Evolutionary conservation across 2,113 vertebrate genomes (phyloP).

Genomic region (Oceanites oceanicus): DNA sequence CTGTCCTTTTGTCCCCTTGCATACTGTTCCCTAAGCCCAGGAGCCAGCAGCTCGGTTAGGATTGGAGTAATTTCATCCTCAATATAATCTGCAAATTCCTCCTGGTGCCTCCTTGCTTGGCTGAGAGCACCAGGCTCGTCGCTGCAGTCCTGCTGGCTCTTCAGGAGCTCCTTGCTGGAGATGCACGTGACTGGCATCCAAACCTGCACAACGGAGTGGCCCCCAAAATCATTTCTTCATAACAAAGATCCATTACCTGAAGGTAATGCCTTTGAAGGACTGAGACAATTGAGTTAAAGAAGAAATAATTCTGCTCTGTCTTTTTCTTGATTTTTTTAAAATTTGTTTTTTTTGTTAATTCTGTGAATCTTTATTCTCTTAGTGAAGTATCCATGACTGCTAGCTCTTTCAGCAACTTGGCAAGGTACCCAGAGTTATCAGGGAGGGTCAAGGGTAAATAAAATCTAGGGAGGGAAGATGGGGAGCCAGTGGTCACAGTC

Average conservation of each 20-base stretch:
- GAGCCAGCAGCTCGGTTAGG: neutral
- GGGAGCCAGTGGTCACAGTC: neutral
- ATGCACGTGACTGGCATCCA: neutral
- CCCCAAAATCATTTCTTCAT: neutral
- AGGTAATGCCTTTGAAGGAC: neutral
- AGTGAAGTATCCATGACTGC: neutral
- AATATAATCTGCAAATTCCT: neutral
- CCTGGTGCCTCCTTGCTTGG: neutral
- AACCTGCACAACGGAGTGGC: neutral
- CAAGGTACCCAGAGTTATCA: neutral
- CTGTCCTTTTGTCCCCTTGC: neutral
- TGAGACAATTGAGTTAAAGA: neutral
- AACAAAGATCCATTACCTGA: neutral
- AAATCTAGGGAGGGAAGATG: neutral
- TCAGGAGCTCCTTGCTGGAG: neutral
- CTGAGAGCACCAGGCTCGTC: neutral
- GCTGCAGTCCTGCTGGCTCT: fast-evolving
- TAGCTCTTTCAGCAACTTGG: neutral
- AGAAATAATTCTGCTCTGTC: neutral
- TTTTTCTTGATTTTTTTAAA: neutral
- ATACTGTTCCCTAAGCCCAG: neutral
- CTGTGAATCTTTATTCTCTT: neutral
- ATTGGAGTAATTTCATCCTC: neutral
- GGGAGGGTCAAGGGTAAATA: neutral
- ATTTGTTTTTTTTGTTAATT: neutral